Evolutionary conservation across 2,888 invertebrate genomes (phyloP), one percentile per base, ranked within the genome.

Genomic region (Aphidius colemani): DNA sequence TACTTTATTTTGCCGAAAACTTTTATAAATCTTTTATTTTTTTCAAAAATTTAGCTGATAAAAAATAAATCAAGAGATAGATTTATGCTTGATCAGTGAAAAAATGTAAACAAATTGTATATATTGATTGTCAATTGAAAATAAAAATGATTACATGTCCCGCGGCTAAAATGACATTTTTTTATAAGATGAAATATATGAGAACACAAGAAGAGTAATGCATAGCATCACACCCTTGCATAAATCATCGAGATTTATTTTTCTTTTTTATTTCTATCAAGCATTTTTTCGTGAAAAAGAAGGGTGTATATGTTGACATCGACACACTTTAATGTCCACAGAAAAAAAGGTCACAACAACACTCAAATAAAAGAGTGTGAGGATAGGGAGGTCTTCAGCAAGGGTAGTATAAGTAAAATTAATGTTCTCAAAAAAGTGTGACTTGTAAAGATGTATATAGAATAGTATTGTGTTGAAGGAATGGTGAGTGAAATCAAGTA

Each of bases 161-260:
- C 30, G 30, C 30, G 30, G 30, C 30, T 30, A 2, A 30, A 30
- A 5, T 30, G 30, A 30, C 30, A 30, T 30, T 30, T 30, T 30
- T 30, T 30, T 30, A 57, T 45, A 13, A 46, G 7, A n/a, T 13
- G 57, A 18, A 57, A 46, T 30, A 57, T 44, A 30, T 30, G 30
- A 44, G 45, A n/a, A 18, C n/a, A 45, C 7, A 18, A 45, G 46
- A 45, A 30, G 39, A 51, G 7, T 30, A 61, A 61, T 55, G 49
- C 46, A 66, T 43, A 55, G 5, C 30, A 60, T 18, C 50, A 40
- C 43, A 11, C 60, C 57, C 61, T 53, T 48, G 64, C 46, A 11
- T 66, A 64, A 63, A 66, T 66, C 64, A 66, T 68, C 50, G 59
- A 64, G 69, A 68, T 69, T 66, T 59, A 64, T 63, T 53, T 56